Conservation (phyloP, 2,797 vertebrate genomes). For the Distichodus sexfasciatus region DNA sequence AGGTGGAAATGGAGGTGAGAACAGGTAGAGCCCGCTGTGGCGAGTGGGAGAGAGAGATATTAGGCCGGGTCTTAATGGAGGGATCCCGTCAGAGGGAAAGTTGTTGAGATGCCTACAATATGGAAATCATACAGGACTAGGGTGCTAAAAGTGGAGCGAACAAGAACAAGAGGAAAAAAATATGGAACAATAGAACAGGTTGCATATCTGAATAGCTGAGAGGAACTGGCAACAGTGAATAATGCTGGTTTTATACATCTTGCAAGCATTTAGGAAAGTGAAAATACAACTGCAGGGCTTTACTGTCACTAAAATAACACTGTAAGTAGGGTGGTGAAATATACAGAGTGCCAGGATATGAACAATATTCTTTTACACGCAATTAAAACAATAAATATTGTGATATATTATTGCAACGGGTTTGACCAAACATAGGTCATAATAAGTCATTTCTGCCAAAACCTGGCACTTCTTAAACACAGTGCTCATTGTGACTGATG, state of each 20-base stretch:
- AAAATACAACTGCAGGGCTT: not conserved
- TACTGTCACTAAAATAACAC: too few species aligned
- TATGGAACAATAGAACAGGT: not conserved
- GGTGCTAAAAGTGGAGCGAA: too few species aligned
- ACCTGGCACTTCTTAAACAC: too few species aligned
- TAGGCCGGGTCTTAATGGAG: not conserved
- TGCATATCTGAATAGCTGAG: not conserved
- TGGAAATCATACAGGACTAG: not conserved
- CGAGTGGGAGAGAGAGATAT: not conserved
- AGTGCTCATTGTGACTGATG: too few species aligned
- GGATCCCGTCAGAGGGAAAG: not conserved
- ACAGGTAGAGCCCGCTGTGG: constrained; percentile 33
- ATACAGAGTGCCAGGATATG: too few species aligned
- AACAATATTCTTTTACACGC: too few species aligned
- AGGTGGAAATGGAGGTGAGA: constrained; percentile 43
- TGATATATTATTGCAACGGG: too few species aligned
- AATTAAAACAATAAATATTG: too few species aligned
- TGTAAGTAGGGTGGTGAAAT: too few species aligned
- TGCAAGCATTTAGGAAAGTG: not conserved
- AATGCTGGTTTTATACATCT: not conserved
- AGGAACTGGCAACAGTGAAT: not conserved
- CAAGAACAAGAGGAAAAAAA: too few species aligned
- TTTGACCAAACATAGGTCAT: too few species aligned
- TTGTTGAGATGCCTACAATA: not conserved
- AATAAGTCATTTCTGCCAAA: too few species aligned